Evolutionary conservation across 2,797 vertebrate species (phyloP).

Genomic region (Mus minutoides): DNA sequence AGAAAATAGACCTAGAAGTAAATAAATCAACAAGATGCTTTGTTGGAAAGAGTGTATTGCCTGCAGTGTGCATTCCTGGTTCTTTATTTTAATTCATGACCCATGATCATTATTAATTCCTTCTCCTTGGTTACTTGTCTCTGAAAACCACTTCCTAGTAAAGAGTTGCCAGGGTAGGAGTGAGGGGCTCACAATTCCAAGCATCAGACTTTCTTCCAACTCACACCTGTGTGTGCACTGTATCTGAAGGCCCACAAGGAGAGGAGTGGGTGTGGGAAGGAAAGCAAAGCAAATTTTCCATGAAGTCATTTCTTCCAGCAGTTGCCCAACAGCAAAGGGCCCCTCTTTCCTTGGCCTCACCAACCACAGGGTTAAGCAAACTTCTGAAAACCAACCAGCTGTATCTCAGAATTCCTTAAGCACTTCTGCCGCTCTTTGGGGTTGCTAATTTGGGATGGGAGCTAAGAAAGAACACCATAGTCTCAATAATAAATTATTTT

Average conservation of each 20-base stretch:
- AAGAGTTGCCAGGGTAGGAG: background rate
- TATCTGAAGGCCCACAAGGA: background rate
- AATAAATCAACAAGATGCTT: background rate
- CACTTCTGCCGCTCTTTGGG: background rate
- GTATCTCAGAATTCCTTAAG: slow-evolving; percentile 18
- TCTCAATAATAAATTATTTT: slow-evolving; percentile 33
- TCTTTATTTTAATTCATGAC: slow-evolving; percentile 9
- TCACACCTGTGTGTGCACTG: background rate
- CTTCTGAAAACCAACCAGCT: slow-evolving; percentile 17
- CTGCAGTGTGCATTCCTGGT: background rate
- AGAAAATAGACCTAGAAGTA: background rate
- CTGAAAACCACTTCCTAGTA: background rate
- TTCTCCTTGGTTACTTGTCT: background rate
- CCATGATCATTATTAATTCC: background rate
- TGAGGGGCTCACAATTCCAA: background rate
- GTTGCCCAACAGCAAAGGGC: background rate
- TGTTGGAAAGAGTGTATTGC: background rate
- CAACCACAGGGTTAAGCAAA: background rate
- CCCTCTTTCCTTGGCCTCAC: background rate
- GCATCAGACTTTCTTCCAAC: background rate
- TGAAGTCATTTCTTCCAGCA: slow-evolving; percentile 25
- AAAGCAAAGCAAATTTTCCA: slow-evolving; percentile 2
- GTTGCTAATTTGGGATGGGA: background rate
- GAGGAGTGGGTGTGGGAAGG: background rate
- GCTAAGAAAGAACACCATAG: background rate